phyloP scores from a whole-genome alignment of 2,797 vertebrate species.

The Diceros bicornis region DNA sequence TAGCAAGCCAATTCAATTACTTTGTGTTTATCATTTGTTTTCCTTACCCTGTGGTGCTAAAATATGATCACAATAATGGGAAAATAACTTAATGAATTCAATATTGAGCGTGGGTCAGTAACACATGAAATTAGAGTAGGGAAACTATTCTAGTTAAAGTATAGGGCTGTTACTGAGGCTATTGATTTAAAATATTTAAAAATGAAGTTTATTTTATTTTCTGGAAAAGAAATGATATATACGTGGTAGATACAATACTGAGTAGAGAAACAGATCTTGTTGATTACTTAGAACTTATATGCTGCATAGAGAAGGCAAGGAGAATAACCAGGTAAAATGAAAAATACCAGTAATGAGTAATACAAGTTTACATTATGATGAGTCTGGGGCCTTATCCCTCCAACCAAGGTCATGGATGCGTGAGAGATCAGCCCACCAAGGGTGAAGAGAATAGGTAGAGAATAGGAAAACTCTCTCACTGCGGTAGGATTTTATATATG shows the following conservation, averaged over 20 bases:
- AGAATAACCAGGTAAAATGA: background rate
- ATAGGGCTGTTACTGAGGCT: background rate
- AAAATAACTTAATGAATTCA: constrained; percentile 35
- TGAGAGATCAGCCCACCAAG: background rate
- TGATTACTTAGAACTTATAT: background rate
- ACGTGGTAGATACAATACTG: background rate
- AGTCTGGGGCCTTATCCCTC: background rate
- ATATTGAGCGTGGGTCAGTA: background rate
- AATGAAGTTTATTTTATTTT: constrained; percentile 40
- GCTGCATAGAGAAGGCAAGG: background rate
- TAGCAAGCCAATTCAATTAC: background rate
- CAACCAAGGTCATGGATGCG: background rate
- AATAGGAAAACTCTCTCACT: background rate
- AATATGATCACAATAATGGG: background rate
- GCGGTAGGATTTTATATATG: background rate
- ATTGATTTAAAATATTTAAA: constrained; percentile 34
- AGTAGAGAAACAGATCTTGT: background rate
- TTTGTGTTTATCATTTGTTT: background rate
- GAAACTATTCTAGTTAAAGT: constrained; percentile 23
- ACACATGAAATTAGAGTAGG: background rate
- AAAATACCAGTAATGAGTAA: background rate
- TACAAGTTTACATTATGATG: background rate
- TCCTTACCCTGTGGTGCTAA: background rate
- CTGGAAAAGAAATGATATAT: background rate
- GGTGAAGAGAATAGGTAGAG: background rate